These are phyloP conservation scores for Vidua macroura DNA, from an alignment of 2,113 vertebrate species.

Conservation along the genomic window DNA sequence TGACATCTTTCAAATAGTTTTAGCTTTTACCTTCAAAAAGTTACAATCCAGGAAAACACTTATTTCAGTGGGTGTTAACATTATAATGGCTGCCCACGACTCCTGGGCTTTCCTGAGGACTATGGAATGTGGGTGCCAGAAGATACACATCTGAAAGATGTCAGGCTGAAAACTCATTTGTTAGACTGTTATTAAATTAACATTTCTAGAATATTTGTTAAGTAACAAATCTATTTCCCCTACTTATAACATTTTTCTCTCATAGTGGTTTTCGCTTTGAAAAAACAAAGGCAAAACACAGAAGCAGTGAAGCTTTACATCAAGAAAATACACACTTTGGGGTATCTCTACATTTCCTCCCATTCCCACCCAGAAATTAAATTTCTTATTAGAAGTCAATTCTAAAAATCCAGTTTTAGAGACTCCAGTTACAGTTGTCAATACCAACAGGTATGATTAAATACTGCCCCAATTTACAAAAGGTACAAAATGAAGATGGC, in stretches of 20 bases:
- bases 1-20: neutral
- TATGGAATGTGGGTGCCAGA: neutral
- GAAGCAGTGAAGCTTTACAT: neutral
- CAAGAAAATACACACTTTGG: too few species aligned
- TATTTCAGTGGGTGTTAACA: neutral
- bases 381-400: neutral
- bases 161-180: neutral
- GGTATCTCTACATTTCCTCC: neutral
- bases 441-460: neutral
- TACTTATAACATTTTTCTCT: neutral
- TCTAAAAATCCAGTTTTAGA: neutral
- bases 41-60: neutral
- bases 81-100: neutral
- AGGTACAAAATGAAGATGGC: neutral
- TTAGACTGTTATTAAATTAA: neutral
- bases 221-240: neutral
- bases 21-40: neutral
- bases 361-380: neutral
- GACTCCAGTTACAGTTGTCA: neutral
- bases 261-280: neutral
- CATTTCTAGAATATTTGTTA: neutral
- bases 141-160: neutral
- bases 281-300: neutral
- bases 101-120: neutral
- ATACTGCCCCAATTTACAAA: neutral